Conservation (phyloP, 1,140 invertebrate genomes). For the Brevipalpus yothersi region DNA sequence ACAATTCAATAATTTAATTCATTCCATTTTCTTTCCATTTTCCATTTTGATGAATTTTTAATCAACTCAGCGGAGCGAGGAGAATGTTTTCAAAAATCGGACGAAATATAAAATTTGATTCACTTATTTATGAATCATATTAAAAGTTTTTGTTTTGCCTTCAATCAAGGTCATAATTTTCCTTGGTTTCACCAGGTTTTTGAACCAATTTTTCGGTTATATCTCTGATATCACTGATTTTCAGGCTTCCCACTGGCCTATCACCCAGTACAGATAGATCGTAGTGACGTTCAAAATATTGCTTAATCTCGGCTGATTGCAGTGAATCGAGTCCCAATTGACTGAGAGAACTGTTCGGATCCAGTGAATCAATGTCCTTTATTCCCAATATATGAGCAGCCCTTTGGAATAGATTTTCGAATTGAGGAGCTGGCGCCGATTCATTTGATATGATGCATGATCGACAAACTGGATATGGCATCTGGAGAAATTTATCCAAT, state of each 20-base stretch:
- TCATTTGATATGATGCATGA: constrained; percentile 18
- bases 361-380: constrained; percentile 51
- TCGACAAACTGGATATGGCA: constrained; percentile 4
- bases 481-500: constrained; percentile 43
- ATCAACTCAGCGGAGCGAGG: no score
- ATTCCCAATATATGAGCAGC: constrained; percentile 65
- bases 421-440: constrained; percentile 28
- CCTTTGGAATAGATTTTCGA: constrained; percentile 33
- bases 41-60: no score
- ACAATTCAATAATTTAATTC: no score
- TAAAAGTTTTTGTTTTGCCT: no score
- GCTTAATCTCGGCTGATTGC: constrained; percentile 94
- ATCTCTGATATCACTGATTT: not conserved
- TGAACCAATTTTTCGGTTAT: not conserved
- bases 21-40: no score
- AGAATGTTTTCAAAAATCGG: no score
- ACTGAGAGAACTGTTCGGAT: constrained; percentile 42
- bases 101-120: no score
- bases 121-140: no score
- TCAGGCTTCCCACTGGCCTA: not conserved
- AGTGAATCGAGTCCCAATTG: constrained; percentile 91
- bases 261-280: constrained; percentile 23
- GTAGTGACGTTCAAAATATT: constrained; percentile 72
- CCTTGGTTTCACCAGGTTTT: no score
- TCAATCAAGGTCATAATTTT: no score